phyloP scores from a whole-genome alignment of 2,888 invertebrate species.

The Harpagoxenus sublaevis region DNA sequence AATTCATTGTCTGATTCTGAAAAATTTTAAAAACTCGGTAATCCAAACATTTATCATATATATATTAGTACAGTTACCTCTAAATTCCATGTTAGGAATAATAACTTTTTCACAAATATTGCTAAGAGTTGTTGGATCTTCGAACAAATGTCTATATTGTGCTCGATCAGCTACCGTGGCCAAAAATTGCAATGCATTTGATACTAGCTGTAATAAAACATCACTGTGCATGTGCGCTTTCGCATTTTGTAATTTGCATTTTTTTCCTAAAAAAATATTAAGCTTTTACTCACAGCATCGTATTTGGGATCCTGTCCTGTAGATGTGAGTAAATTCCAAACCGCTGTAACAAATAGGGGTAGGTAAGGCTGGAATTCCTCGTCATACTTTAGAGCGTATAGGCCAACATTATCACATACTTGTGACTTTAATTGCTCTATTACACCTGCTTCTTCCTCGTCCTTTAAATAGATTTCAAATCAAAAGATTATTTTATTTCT shows the following conservation, averaged over 20 bases:
- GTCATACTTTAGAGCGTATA: conserved; percentile 99
- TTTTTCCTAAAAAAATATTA: not conserved
- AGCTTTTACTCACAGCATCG: conserved; percentile 90
- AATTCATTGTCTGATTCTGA: conserved; percentile 96
- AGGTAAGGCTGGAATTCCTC: conserved; percentile 98
- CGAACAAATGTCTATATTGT: conserved; percentile 95
- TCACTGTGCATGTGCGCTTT: not conserved
- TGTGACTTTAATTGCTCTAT: conserved; percentile 97
- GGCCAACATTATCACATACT: conserved; percentile 97
- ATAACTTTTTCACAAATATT: conserved; percentile 99
- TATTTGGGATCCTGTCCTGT: conserved; percentile 95
- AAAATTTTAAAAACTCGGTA: conserved; percentile 35
- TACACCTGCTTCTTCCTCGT: conserved; percentile 95
- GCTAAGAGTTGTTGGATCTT: conserved; percentile 94
- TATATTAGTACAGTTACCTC: conserved; percentile 88
- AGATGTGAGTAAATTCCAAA: conserved; percentile 96
- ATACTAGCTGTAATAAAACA: conserved; percentile 91
- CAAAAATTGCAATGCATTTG: conserved; percentile 97
- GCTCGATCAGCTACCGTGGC: conserved; percentile 97
- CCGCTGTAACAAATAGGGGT: conserved; percentile 96
- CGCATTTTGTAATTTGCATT: not conserved
- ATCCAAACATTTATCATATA: not conserved
- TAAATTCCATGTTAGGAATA: conserved; percentile 98
- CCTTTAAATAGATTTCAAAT: conserved; percentile 86
- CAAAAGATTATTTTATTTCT: conserved; percentile 46